Percentiles rank a stretch among this genome's conserved stretches.
Conservation (phyloP, 1,140 invertebrate genomes). For the Drosophila sechellia region DNA sequence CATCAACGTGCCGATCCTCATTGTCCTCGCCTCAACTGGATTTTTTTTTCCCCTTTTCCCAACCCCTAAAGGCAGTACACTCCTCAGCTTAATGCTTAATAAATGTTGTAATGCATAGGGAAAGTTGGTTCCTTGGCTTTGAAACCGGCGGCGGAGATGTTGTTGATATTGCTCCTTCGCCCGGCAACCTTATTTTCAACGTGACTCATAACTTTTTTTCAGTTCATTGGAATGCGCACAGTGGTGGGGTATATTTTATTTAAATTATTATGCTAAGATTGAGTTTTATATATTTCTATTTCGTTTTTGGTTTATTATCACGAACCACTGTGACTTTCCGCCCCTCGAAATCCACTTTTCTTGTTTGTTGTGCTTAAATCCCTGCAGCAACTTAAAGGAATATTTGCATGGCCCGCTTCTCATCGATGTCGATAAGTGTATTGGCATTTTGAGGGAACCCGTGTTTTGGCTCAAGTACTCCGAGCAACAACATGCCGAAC, state of each 20-base stretch:
- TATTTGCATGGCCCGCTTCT: slow-evolving; percentile 76
- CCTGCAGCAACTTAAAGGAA: slow-evolving; percentile 70
- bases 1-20: slow-evolving; percentile 74
- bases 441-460: slow-evolving; percentile 66
- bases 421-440: slow-evolving; percentile 67
- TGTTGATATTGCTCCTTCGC: slow-evolving; percentile 37
- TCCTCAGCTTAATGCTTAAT: slow-evolving; percentile 73
- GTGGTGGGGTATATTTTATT: slow-evolving; percentile 9
- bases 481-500: slow-evolving; percentile 42
- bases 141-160: slow-evolving; percentile 21
- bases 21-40: slow-evolving; percentile 36
- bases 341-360: slow-evolving; percentile 34
- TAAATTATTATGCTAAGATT: too few relatives aligned
- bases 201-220: slow-evolving; percentile 66
- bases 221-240: slow-evolving; percentile 40
- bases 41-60: slow-evolving; percentile 23
- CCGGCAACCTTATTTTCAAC: slow-evolving; percentile 13
- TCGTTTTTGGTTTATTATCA: background rate
- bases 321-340: slow-evolving; percentile 40
- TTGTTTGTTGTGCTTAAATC: slow-evolving; percentile 68
- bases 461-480: slow-evolving; percentile 75
- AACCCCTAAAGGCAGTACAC: slow-evolving; percentile 65
- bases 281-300: background rate
- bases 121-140: slow-evolving; percentile 50
- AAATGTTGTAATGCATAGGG: slow-evolving; percentile 80